A percentile compares a stretch with the other conserved stretches of the same genome.
Conservation (phyloP, 2,888 invertebrate genomes). For the Agonopterix heracliana region DNA sequence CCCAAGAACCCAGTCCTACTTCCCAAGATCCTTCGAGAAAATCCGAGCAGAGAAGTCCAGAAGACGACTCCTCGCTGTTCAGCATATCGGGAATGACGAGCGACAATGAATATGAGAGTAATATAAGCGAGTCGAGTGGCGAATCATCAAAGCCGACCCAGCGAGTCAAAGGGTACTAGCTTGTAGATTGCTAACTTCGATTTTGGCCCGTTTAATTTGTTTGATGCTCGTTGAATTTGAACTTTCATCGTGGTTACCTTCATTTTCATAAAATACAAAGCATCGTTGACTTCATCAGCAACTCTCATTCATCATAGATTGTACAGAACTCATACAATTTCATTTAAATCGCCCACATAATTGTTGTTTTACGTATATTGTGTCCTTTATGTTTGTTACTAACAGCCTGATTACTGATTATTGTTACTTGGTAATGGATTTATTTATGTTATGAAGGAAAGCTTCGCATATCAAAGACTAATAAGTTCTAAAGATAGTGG, state of each 20-base stretch:
- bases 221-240: slow-evolving; percentile 54
- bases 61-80: slow-evolving; percentile 74
- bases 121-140: slow-evolving; percentile 71
- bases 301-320: neutral
- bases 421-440: too few species aligned
- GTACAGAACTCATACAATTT: neutral
- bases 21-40: slow-evolving; percentile 66
- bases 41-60: slow-evolving; percentile 72
- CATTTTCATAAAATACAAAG: too few species aligned
- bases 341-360: slow-evolving; percentile 4
- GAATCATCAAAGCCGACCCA: slow-evolving; percentile 66
- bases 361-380: slow-evolving; percentile 1
- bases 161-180: slow-evolving; percentile 70
- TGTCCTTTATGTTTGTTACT: too few species aligned
- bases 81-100: slow-evolving; percentile 77
- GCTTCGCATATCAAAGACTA: too few species aligned
- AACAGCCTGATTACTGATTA: too few species aligned
- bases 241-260: slow-evolving; percentile 20
- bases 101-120: slow-evolving; percentile 75
- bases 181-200: slow-evolving; percentile 66
- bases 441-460: too few species aligned
- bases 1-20: slow-evolving; percentile 66
- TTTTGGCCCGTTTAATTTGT: slow-evolving; percentile 54
- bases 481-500: too few species aligned
- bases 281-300: too few species aligned